Evolutionary conservation across 2,888 invertebrate species (phyloP).

Genomic region (Entomobrya proxima): DNA sequence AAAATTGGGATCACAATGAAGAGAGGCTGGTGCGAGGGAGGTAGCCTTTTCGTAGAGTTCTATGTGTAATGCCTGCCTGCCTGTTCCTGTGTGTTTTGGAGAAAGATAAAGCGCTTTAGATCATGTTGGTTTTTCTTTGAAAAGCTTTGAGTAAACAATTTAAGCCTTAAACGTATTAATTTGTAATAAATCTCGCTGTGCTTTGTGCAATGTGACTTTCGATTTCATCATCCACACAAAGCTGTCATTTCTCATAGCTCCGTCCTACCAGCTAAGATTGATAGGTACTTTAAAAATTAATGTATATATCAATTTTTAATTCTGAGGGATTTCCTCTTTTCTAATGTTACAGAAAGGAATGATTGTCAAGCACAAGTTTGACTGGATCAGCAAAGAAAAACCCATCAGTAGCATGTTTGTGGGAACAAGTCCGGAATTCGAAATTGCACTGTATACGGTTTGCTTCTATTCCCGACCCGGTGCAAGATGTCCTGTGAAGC

Average conservation of each 20-base stretch:
- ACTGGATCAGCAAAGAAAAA: conserved; percentile 84
- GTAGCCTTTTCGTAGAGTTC: conserved; percentile 2
- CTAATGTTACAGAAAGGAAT: conserved; percentile 84
- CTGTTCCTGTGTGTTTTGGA: conserved; percentile 24
- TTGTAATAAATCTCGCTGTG: conserved; percentile 35
- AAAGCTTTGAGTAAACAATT: conserved; percentile 27
- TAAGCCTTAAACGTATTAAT: conserved; percentile 17
- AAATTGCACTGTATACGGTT: conserved; percentile 91
- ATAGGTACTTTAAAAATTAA: no score
- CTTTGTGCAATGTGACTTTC: not conserved
- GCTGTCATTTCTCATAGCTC: no score
- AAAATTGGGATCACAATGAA: not conserved
- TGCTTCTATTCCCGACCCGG: conserved; percentile 89
- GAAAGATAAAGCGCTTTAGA: not conserved
- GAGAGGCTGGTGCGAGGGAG: conserved; percentile 18
- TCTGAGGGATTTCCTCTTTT: not conserved
- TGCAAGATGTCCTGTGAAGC: conserved; percentile 84
- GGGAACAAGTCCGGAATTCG: conserved; percentile 93
- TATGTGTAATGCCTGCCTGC: conserved; percentile 54
- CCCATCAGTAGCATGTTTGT: conserved; percentile 88
- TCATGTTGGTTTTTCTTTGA: conserved; percentile 30
- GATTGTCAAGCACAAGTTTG: conserved; percentile 85
- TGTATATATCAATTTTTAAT: no score
- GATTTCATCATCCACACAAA: not conserved
- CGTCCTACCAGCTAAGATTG: no score